Evolutionary conservation across 2,888 invertebrate species (phyloP).

Genomic region (Antitype chi): DNA sequence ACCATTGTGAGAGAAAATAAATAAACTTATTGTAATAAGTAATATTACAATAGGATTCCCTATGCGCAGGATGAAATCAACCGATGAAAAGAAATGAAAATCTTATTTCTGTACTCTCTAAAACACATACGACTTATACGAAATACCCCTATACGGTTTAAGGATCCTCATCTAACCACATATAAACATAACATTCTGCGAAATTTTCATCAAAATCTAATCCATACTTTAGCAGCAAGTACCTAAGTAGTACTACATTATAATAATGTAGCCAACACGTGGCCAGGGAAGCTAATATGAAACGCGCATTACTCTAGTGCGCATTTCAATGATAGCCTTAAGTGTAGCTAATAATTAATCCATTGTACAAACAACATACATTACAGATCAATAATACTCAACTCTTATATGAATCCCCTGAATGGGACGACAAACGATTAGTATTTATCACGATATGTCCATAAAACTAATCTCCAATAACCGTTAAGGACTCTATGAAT

Average conservation of each 20-base stretch:
- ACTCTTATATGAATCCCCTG: neutral
- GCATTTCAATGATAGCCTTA: constrained; percentile 15
- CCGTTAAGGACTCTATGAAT: neutral
- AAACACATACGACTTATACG: too few species aligned
- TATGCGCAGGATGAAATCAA: too few species aligned
- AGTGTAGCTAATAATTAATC: neutral
- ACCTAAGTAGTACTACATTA: too few species aligned
- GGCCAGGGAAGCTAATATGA: neutral
- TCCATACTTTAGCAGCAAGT: neutral
- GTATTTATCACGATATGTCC: neutral
- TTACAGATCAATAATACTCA: constrained; percentile 19
- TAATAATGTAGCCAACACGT: neutral
- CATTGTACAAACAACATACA: constrained; percentile 8
- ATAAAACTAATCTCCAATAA: constrained; percentile 12
- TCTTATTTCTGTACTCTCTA: too few species aligned
- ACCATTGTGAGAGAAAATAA: too few species aligned
- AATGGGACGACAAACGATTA: constrained; percentile 7
- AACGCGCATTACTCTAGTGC: constrained; percentile 3
- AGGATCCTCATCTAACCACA: neutral
- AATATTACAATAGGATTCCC: too few species aligned
- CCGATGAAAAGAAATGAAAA: too few species aligned
- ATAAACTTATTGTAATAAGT: too few species aligned
- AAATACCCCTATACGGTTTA: too few species aligned
- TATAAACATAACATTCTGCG: neutral
- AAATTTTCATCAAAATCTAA: neutral